Evolutionary conservation across 2,888 invertebrate species (phyloP).

Genomic region (Drosophila diplacantha): DNA sequence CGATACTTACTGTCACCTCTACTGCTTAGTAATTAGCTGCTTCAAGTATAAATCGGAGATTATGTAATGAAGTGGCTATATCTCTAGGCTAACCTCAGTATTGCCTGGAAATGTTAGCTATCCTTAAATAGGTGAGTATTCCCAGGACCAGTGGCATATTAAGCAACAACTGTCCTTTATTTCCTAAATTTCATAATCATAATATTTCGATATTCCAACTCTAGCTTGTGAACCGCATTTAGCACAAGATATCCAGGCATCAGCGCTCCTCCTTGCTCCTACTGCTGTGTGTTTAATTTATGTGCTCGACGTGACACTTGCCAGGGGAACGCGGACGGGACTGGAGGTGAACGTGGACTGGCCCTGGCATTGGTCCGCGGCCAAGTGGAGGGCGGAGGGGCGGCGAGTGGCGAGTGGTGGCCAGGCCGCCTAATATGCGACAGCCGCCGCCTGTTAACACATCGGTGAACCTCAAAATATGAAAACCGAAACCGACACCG

Average conservation of each 20-base stretch:
- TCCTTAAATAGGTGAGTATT: not conserved
- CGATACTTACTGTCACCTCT: no score
- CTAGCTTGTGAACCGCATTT: no score
- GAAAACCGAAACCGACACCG: conserved; percentile 67
- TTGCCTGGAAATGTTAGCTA: no score
- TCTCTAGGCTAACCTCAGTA: no score
- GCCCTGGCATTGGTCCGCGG: conserved; percentile 19
- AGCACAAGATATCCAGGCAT: conserved; percentile 11
- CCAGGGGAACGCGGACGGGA: conserved; percentile 34
- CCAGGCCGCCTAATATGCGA: conserved; percentile 63
- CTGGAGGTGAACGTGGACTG: not conserved
- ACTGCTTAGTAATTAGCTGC: no score
- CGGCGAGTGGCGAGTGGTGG: conserved; percentile 2
- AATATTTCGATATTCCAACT: not conserved
- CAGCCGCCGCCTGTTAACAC: conserved; percentile 72
- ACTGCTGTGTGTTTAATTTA: conserved; percentile 65
- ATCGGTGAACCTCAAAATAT: conserved; percentile 70
- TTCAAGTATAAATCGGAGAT: no score
- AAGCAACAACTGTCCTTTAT: not conserved
- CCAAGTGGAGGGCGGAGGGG: not conserved
- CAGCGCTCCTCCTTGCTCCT: conserved; percentile 27
- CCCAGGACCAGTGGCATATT: not conserved
- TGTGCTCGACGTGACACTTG: conserved; percentile 75
- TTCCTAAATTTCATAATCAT: not conserved
- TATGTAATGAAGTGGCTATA: no score